Base-by-base conservation (phyloP, 2,113 vertebrate species). In the Hemiprocne comata region DNA sequence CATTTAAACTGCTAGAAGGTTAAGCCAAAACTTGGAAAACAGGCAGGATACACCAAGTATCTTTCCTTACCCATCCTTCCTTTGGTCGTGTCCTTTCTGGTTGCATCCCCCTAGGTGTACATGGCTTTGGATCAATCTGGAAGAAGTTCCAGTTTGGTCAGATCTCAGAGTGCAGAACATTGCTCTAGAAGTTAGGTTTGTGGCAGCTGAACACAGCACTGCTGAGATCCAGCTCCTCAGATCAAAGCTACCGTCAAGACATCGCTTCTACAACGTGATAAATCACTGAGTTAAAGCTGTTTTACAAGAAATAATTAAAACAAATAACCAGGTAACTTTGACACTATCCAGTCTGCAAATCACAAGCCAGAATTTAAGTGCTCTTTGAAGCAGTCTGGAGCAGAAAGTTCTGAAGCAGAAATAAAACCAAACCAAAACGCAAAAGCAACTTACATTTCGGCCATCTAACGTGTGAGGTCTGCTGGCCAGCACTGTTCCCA, bases 51-150 rank as follows among this genome's bases (percentile, higher is more conserved):
- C 17, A 31, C n/a, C 28, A 48, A n/a, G 9, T 24, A 38, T 73
- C 50, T 83, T 3, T 92, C 67, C 98, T 99, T 99, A 99, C 99
- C 99, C 99, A 99, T 98, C 99, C 99, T 94, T 99, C 99, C 97
- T 99, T 99, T 51, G 99, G 98, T 96, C 99, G 98, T 79, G 99
- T 98, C 97, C 99, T 98, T 97, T 99, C 99, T 21, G 99, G 99
- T 85, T 99, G 99, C 99, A 99, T 99, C 98, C 99, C 99, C 96
- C 99, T 98, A 84, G 99, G 99, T 65, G 99, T 99, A 92, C 99
- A 99, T 94, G 99, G 99, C 98, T 99, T 99, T 92, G 99, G 99
- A 97, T 99, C 99, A 94, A 99, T 99, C 99, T 99, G 97, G 34
- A 90, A 94, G 53, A 97, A 97, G 81, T 84, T 86, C 86, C 95